Percentiles rank a stretch among this genome's conserved stretches.
Conservation (phyloP, 2,113 vertebrate species). For the Apeltes quadracus region DNA sequence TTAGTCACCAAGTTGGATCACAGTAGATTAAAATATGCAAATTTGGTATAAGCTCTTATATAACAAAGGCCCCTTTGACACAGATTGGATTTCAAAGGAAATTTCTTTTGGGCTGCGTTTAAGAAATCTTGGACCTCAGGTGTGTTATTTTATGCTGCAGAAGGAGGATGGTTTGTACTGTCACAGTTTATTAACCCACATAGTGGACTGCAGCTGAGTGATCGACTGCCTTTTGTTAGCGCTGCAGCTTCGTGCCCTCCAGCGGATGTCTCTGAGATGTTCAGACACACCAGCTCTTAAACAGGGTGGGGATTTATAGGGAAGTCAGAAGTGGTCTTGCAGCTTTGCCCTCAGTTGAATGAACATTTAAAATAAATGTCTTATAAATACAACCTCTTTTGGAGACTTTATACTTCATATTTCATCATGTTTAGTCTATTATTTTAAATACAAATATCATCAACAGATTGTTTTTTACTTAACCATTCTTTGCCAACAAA, state of each 20-base stretch:
- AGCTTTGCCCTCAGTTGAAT: conserved; percentile 17
- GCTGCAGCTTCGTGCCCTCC: conserved; percentile 34
- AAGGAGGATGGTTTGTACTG: conserved; percentile 42
- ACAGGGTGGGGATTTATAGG: conserved; percentile 49
- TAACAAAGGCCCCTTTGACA: conserved; percentile 3
- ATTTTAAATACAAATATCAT: background rate
- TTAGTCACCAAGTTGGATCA: background rate
- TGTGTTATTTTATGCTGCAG: conserved; percentile 30
- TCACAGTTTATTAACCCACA: conserved; percentile 48
- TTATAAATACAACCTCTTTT: background rate
- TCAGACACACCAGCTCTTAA: conserved; percentile 49
- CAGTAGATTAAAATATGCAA: conserved; percentile 16
- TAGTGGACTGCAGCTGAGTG: conserved; percentile 27
- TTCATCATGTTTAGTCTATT: background rate
- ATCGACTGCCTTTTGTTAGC: conserved; percentile 22
- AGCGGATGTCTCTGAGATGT: conserved; percentile 52
- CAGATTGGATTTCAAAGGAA: conserved; percentile 13
- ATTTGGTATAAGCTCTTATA: background rate
- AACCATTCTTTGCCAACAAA: background rate
- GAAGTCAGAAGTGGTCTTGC: conserved; percentile 34
- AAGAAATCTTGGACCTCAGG: conserved; percentile 20
- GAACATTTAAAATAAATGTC: background rate
- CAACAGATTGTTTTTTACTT: background rate
- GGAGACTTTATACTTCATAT: background rate
- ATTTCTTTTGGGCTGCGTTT: conserved; percentile 21